These are phyloP conservation scores for Megaceryle torquata DNA, from an alignment of 2,113 vertebrate genomes.

Conservation along the genomic window DNA sequence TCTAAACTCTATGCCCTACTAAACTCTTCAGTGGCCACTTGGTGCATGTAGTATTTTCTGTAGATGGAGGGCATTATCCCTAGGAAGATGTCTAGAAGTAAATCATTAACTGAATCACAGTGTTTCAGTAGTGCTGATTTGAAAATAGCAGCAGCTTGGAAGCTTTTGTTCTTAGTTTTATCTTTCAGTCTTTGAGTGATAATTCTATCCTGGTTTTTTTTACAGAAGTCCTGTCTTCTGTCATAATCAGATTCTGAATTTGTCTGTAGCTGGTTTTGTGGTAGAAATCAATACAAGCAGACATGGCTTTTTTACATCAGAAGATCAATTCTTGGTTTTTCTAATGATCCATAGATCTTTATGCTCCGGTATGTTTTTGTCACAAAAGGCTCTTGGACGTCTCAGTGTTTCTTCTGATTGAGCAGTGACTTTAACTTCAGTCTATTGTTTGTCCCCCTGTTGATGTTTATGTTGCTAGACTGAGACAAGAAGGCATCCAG, in stretches of 20 bases:
- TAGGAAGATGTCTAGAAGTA: not conserved
- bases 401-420: not conserved
- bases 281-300: not conserved
- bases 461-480: not conserved
- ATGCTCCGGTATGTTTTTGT: not conserved
- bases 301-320: not conserved
- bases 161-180: not conserved
- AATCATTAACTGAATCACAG: not conserved
- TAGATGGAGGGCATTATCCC: not conserved
- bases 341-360: not conserved
- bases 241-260: not conserved
- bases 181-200: not conserved
- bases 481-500: not conserved
- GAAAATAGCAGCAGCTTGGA: not conserved
- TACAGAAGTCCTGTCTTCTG: not conserved
- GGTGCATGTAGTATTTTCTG: not conserved
- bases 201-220: not conserved
- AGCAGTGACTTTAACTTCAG: not conserved
- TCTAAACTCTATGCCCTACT: not conserved
- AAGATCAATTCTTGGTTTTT: not conserved
- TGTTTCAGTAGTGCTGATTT: not conserved
- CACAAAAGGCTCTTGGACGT: not conserved
- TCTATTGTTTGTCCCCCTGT: too few relatives aligned
- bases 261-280: not conserved
- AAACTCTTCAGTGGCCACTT: not conserved